Percentiles rank a stretch among this genome's conserved stretches.
These are phyloP conservation scores for Drosophila funebris DNA, from an alignment of 1,140 invertebrate genomes.

Conservation along the genomic window DNA sequence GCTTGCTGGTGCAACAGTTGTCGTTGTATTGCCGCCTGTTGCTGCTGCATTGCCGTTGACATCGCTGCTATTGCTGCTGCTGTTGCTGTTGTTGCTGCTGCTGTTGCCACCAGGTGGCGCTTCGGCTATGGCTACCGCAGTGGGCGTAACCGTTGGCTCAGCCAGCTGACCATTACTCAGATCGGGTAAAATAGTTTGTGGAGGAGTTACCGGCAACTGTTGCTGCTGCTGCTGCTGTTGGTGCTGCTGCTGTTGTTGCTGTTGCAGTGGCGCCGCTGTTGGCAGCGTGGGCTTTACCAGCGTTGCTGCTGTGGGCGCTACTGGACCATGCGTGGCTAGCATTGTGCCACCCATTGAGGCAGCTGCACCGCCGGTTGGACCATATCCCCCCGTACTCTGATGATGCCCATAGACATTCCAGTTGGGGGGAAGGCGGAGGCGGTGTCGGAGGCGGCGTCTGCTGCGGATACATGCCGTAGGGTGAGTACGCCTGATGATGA, in stretches of 20 bases:
- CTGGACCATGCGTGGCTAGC: constrained; percentile 51
- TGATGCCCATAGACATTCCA: constrained; percentile 86
- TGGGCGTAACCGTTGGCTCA: constrained; percentile 34
- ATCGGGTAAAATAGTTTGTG: constrained; percentile 69
- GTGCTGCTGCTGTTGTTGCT: constrained; percentile 36
- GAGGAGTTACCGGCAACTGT: constrained; percentile 49
- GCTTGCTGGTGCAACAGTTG: constrained; percentile 53
- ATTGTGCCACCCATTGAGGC: constrained; percentile 38
- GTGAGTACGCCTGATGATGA: constrained; percentile 80
- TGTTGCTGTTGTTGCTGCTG: constrained; percentile 1
- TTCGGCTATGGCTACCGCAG: background rate
- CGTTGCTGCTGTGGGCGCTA: constrained; percentile 36
- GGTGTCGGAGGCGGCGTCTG: constrained; percentile 84
- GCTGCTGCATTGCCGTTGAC: constrained; percentile 17
- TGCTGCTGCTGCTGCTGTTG: constrained; percentile 47
- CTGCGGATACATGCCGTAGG: constrained; percentile 83
- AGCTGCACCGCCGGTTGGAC: constrained; percentile 43
- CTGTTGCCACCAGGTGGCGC: constrained; percentile 29
- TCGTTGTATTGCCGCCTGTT: constrained; percentile 10
- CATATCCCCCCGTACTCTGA: constrained; percentile 58
- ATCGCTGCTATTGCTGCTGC: constrained; percentile 23
- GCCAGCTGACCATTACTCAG: constrained; percentile 55
- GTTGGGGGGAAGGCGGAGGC: constrained; percentile 84
- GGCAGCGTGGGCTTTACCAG: constrained; percentile 46
- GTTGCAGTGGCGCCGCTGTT: constrained; percentile 35